Percentiles rank a stretch among this genome's conserved stretches.
These are phyloP conservation scores for Lasaia peninsularis DNA, from an alignment of 1,140 invertebrate genomes.

Conservation along the genomic window DNA sequence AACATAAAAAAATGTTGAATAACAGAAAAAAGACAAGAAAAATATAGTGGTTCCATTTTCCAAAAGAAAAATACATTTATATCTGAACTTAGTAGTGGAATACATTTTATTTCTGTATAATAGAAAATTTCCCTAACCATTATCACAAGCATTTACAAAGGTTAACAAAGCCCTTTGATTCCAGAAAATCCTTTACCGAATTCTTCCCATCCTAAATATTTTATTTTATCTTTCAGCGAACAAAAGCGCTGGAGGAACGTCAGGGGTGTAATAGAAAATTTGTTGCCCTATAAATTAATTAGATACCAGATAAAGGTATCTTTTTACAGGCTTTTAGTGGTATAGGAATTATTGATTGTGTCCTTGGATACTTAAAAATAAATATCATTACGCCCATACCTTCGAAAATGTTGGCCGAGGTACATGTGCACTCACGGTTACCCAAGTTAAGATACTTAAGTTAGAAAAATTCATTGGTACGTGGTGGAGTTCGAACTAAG, in stretches of 20 bases:
- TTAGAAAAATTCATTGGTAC: no score
- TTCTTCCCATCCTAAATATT: slow-evolving; percentile 9
- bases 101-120: neutral
- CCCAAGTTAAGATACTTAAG: no score
- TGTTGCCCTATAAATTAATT: slow-evolving; percentile 9
- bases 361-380: no score
- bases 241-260: neutral
- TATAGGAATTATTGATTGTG: no score
- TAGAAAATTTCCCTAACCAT: neutral
- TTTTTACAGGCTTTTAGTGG: neutral
- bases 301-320: neutral
- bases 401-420: no score
- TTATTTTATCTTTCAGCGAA: slow-evolving; percentile 7
- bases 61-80: no score
- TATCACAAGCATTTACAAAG: slow-evolving; percentile 4
- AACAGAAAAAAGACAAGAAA: no score
- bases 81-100: neutral
- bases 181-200: slow-evolving; percentile 4
- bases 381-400: no score
- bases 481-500: no score
- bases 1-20: no score
- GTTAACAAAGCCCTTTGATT: slow-evolving; percentile 10
- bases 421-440: no score
- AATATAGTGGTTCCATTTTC: no score
- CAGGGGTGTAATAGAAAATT: slow-evolving; percentile 9